Evolutionary conservation across 2,888 invertebrate species (phyloP).

Genomic region (Tenodera sinensis): DNA sequence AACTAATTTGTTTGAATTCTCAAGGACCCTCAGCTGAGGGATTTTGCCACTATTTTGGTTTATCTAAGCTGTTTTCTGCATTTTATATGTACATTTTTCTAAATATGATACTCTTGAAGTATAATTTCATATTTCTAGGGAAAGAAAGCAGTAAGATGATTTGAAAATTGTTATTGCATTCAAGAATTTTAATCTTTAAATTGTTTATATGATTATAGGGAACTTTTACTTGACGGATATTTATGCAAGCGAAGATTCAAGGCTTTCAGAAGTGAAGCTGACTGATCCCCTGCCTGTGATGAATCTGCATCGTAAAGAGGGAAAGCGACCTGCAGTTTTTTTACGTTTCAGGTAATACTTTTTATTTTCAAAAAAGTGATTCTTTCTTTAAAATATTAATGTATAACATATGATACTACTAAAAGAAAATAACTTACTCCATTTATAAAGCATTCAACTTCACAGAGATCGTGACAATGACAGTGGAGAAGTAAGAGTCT

Average conservation of each 20-base stretch:
- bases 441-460: slow-evolving; percentile 12
- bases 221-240: slow-evolving; percentile 84
- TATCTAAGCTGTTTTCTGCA: too few species aligned
- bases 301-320: slow-evolving; percentile 81
- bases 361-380: background rate
- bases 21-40: too few species aligned
- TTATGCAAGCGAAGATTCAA: slow-evolving; percentile 57
- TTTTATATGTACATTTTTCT: too few species aligned
- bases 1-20: too few species aligned
- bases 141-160: too few species aligned
- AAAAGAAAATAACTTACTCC: background rate
- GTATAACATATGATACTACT: background rate
- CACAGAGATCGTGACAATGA: slow-evolving; percentile 76
- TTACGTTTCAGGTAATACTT: slow-evolving; percentile 77
- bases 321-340: slow-evolving; percentile 93
- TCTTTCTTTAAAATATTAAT: background rate
- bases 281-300: slow-evolving; percentile 85
- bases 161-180: too few species aligned
- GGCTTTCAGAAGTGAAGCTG: slow-evolving; percentile 73
- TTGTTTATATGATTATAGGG: slow-evolving; percentile 41
- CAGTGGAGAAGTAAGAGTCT: slow-evolving; percentile 87
- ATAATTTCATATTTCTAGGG: too few species aligned
- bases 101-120: too few species aligned
- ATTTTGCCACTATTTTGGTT: too few species aligned
- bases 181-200: background rate